phyloP scores from a whole-genome alignment of 2,888 invertebrate genomes.

The Eupsilia transversa region DNA sequence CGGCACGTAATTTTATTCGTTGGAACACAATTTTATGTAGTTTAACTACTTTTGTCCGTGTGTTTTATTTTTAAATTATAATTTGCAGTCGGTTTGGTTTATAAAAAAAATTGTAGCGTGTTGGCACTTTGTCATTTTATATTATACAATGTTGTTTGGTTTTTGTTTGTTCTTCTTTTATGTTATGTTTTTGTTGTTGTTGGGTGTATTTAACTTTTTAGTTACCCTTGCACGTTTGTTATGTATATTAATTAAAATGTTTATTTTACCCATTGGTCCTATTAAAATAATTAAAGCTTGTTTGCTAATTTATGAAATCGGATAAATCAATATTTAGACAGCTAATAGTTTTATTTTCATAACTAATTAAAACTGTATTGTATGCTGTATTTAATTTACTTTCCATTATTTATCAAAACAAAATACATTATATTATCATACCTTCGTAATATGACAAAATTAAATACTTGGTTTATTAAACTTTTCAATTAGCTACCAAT shows the following conservation, averaged over 20 bases:
- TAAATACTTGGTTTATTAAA: not conserved
- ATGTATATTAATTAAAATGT: not conserved
- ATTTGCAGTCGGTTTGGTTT: not conserved
- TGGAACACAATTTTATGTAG: conserved; percentile 2
- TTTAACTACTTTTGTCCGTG: not conserved
- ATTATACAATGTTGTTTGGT: not conserved
- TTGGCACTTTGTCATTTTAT: not conserved
- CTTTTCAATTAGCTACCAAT: not conserved
- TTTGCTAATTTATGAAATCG: conserved; percentile 47
- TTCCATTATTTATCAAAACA: not conserved
- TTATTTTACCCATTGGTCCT: not conserved
- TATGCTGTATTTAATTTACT: not conserved
- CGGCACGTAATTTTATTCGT: not conserved
- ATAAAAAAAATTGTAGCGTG: not conserved
- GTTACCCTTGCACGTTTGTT: conserved; percentile 2
- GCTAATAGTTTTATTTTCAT: too few species aligned
- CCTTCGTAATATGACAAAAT: not conserved
- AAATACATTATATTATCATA: not conserved
- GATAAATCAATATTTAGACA: not conserved
- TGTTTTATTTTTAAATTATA: not conserved
- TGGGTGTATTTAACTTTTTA: conserved; percentile 14
- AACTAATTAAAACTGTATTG: not conserved
- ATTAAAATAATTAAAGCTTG: conserved; percentile 10
- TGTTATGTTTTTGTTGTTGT: not conserved
- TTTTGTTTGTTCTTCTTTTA: not conserved